Evolutionary conservation across 1,140 invertebrate genomes (phyloP).

Genomic region (Periplaneta americana): DNA sequence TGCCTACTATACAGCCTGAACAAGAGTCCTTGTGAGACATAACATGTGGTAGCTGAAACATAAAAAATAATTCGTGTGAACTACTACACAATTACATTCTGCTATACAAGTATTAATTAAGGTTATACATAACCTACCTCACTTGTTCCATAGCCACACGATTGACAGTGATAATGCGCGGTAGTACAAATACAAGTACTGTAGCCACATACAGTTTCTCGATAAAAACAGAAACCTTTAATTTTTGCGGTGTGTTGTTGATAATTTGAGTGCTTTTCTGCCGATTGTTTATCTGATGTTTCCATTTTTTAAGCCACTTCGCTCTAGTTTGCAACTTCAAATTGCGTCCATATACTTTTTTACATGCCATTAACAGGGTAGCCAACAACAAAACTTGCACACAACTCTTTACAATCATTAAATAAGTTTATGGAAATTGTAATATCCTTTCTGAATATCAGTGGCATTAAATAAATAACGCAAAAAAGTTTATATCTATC

Average conservation of each 20-base stretch:
- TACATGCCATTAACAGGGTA: no score
- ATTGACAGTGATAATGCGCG: not conserved
- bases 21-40: not conserved
- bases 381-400: no score
- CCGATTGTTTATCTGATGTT: not conserved
- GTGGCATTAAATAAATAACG: no score
- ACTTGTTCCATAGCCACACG: not conserved
- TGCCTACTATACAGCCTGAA: not conserved
- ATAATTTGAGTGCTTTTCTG: not conserved
- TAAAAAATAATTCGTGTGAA: not conserved
- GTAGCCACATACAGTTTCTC: not conserved
- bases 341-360: no score
- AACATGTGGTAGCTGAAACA: not conserved
- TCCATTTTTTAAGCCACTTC: not conserved
- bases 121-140: not conserved
- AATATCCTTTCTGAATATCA: no score
- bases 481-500: no score
- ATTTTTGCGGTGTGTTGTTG: not conserved
- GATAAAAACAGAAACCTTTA: not conserved
- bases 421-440: no score
- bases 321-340: no score
- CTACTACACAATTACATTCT: not conserved
- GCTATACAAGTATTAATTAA: not conserved
- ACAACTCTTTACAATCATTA: no score
- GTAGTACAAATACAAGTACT: not conserved